Conservation (phyloP, 2,113 vertebrate genomes). For the Sylvietta virens region DNA sequence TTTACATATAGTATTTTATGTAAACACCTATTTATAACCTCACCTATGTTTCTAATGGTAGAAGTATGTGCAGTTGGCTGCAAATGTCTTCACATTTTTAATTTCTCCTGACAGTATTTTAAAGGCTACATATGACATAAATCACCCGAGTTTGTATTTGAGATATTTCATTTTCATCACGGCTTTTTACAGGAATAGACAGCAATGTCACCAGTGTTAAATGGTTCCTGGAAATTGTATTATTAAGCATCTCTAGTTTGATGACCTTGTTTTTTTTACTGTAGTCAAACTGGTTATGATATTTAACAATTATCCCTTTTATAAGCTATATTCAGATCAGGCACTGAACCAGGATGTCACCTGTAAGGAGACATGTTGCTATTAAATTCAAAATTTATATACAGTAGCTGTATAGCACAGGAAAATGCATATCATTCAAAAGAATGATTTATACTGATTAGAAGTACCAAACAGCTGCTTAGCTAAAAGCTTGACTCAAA, state of each 20-base stretch:
- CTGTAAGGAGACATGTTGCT: neutral
- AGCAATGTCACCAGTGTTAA: neutral
- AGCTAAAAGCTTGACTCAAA: slow-evolving; percentile 13
- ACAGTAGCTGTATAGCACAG: neutral
- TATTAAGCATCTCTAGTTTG: neutral
- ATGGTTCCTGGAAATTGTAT: neutral
- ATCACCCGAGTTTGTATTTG: neutral
- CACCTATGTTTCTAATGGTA: neutral
- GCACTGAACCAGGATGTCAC: neutral
- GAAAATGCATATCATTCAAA: neutral
- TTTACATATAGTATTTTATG: neutral
- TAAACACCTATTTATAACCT: neutral
- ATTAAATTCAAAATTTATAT: neutral
- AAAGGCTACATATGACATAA: neutral
- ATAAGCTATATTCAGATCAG: neutral
- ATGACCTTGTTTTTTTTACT: neutral
- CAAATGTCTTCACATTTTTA: neutral
- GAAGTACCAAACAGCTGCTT: neutral
- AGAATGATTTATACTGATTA: neutral
- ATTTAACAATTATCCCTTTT: neutral
- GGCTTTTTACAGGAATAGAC: slow-evolving; percentile 33
- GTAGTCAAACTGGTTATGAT: neutral
- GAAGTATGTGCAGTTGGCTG: neutral
- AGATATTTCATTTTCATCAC: slow-evolving; percentile 18
- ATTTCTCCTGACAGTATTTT: neutral